Evolutionary conservation across 1,140 invertebrate species (phyloP), one percentile per base, ranked within the genome.

Genomic region (Euborellia annulipes): DNA sequence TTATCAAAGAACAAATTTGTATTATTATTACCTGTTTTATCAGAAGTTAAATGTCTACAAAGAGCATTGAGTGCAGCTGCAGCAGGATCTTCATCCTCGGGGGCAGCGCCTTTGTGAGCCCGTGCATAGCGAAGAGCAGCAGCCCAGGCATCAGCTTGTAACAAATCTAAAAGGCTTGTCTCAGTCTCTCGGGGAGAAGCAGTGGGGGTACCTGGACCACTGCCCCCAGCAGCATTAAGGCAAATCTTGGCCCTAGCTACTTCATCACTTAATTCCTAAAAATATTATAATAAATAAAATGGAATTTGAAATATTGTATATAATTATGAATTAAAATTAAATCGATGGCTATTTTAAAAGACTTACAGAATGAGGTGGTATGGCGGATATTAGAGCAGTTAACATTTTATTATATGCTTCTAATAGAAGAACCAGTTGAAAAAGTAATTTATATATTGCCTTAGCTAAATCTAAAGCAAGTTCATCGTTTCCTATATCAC

Each of bases 371-470:
- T 45, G 18, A n/a, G 13, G 38, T 11, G 22, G 32, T 44, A 52
- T 64, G 6, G 70, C 69, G 11, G 61, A 61, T 13, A 68, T 66
- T n/a, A 84, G 62, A 0, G 74, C 67, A 1, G 66, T 62, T 42
- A 91, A 69, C 72, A 96, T 82, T 66, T 95, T 95, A 55, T 85
- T 82, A 52, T 87, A 89, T 14, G 85, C 85, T 65, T 97, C 91
- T 39, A 93, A 76, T 2, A 98, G 66, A 18, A 95, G 62, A 8
- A 95, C 65, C 11, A 96, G 67, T 60, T 97, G 93, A 57, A 97
- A 94, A 58, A 94, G 86, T 3, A 97, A 69, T 58, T 92, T 92
- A 62, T 95, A 94, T 8, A 95, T 66, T 39, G 80, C 75, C 53
- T 82, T 75, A 14, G 86, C 89, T 20, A 93, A 61, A 49, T 90